phyloP scores from a whole-genome alignment of 2,888 invertebrate species.

The Trichogramma dendrolimi region DNA sequence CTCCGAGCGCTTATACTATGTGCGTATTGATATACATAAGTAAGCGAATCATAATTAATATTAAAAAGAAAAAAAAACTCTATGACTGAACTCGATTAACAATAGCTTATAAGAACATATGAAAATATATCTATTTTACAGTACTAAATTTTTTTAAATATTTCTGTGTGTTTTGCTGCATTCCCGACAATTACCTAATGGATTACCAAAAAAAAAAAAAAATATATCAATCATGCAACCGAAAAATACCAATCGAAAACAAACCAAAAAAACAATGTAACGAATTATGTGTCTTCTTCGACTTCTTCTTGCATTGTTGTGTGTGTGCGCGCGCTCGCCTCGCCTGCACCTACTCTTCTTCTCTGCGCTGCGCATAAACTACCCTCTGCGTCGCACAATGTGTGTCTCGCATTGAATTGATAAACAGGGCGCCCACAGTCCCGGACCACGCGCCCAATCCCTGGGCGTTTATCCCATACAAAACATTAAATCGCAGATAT shows the following conservation, averaged over 20 bases:
- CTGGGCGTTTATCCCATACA: constrained; percentile 89
- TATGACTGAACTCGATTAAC: too few species aligned
- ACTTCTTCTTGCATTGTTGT: constrained; percentile 5
- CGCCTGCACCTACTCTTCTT: too few species aligned
- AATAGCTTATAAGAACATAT: too few species aligned
- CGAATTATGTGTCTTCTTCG: constrained; percentile 36
- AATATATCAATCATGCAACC: background rate
- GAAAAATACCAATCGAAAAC: background rate
- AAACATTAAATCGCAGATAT: constrained; percentile 81
- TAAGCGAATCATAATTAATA: too few species aligned
- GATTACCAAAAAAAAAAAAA: background rate
- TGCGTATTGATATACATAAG: too few species aligned
- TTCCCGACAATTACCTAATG: background rate
- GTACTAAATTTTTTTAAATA: background rate
- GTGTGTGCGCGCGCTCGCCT: constrained; percentile 23
- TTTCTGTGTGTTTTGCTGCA: background rate
- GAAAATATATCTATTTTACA: background rate
- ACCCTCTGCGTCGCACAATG: too few species aligned
- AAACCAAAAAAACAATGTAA: constrained; percentile 38
- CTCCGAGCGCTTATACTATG: too few species aligned
- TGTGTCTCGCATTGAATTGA: background rate
- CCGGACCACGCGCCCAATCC: constrained; percentile 83
- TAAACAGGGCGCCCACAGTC: constrained; percentile 81
- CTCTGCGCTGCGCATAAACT: too few species aligned
- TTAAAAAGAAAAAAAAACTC: too few species aligned